Evolutionary conservation across 92 coral and sea anemone genomes (phyloP).

Genomic region (Epizoanthus fatuus): DNA sequence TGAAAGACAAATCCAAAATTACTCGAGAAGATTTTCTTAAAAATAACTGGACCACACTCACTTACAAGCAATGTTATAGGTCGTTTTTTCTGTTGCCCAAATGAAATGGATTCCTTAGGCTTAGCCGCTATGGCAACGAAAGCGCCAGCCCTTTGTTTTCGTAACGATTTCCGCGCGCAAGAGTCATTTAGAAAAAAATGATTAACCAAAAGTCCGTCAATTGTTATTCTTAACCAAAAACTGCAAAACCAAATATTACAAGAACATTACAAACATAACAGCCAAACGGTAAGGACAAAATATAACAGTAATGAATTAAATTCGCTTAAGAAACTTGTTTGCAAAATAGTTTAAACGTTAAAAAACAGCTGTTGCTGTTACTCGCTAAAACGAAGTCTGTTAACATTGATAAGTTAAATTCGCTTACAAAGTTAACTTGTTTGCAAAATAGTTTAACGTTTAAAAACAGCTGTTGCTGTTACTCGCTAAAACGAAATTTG

Average conservation of each 20-base stretch:
- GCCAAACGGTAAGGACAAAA: constrained; percentile 3
- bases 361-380: not conserved
- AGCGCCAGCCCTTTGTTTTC: constrained; percentile 15
- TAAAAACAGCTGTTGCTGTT: not conserved
- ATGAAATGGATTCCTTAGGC: constrained; percentile 1
- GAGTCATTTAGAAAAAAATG: constrained; percentile 5
- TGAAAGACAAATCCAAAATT: no score
- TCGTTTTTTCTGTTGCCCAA: not conserved
- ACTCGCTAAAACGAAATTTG: constrained; percentile 15
- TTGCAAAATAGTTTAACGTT: constrained; percentile 4
- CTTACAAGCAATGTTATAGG: no score
- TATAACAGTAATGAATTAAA: not conserved
- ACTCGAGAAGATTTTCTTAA: no score
- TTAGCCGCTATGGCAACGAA: constrained; percentile 17
- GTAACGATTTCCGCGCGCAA: constrained; percentile 6
- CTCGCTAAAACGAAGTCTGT: constrained; percentile 23
- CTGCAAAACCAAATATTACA: constrained; percentile 9
- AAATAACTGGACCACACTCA: no score
- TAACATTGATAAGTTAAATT: not conserved
- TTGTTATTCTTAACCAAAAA: constrained; percentile 4
- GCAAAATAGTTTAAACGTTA: constrained; percentile 6
- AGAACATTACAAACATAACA: not conserved
- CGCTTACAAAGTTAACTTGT: constrained; percentile 1
- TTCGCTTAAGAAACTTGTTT: constrained; percentile 4
- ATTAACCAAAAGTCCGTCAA: constrained; percentile 11